Evolutionary conservation across 1,140 invertebrate genomes (phyloP), one percentile per base, ranked within the genome.

Genomic region (Bombus sibiricus): DNA sequence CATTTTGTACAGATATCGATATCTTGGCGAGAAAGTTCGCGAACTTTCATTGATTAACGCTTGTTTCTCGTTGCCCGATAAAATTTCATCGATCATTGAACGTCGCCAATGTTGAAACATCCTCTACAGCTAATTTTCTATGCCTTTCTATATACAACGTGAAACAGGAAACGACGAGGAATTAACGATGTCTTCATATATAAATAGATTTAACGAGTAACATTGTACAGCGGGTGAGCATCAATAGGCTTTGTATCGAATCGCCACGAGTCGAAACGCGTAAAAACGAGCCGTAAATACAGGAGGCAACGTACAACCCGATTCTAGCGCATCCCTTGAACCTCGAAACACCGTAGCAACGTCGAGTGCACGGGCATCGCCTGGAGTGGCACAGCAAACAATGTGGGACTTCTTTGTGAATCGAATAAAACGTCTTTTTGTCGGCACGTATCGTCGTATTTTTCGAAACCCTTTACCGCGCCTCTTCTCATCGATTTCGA

Each of bases 401-500:
- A 90, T 83, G 71, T 47, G 77, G 77, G 57, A 18, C 59, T 81
- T 74, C 72, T 81, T 68, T 77, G 83, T 73, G 72, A 75, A 64
- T 88, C 88, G 86, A 90, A 91, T 90, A 87, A 91, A 81, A 90
- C 75, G 39, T 83, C 76, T 83, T 77, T 82, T 71, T 77, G 76
- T 78, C 83, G 62, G 83, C 77, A 81, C 43, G 80, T 81, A 86
- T 86, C 81, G 79, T 12, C 62, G 66, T 72, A 15, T 87, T 91
- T 84, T 88, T 81, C 84, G 72, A 85, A 92, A 85, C 87, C 88
- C 88, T 91, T 92, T 85, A 37, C 64, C 81, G 25, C 59, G 62
- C 85, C 85, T 37, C 69, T 81, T 72, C 28, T 32, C 37, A 10
- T 81, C 84, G 72, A 25, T 72, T 64, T 22, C 81, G 28, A 64